A percentile compares a stretch with the other conserved stretches of the same genome.
phyloP scores from a whole-genome alignment of 2,797 vertebrate species.

The Rhinella marina region DNA sequence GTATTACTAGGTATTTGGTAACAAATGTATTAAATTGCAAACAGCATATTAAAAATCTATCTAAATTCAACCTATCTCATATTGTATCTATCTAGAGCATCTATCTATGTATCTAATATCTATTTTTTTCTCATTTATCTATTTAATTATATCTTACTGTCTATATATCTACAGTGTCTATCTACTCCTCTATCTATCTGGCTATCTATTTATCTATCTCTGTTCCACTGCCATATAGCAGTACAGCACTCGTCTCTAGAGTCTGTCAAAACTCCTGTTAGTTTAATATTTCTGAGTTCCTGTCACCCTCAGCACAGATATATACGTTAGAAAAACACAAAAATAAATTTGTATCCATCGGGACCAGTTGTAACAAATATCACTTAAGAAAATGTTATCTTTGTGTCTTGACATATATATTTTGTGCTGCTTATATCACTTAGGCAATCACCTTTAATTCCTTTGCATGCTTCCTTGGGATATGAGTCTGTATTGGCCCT shows the following conservation, averaged over 20 bases:
- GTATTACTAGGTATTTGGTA: too few species aligned
- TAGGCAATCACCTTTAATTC: slow-evolving; percentile 43
- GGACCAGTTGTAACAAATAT: slow-evolving; percentile 29
- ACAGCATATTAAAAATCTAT: too few species aligned
- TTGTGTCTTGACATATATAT: slow-evolving; percentile 59
- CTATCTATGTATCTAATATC: too few species aligned
- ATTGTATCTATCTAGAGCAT: too few species aligned
- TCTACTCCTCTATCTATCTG: too few species aligned
- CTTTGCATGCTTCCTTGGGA: slow-evolving; percentile 38
- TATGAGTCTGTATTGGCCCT: neutral
- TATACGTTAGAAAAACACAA: neutral
- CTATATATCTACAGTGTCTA: too few species aligned
- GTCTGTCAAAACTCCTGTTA: neutral
- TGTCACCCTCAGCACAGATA: neutral
- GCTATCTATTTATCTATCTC: too few species aligned
- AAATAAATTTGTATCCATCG: neutral
- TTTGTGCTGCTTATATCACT: slow-evolving; percentile 67
- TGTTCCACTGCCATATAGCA: neutral
- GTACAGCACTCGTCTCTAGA: neutral
- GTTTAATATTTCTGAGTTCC: neutral
- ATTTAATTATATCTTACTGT: neutral
- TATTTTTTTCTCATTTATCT: too few species aligned
- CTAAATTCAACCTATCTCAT: too few species aligned
- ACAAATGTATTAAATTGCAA: too few species aligned
- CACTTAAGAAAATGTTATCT: slow-evolving; percentile 49